A percentile compares a stretch with the other conserved stretches of the same genome.
Conservation (phyloP, 2,797 vertebrate species). For the Selene dorsalis region DNA sequence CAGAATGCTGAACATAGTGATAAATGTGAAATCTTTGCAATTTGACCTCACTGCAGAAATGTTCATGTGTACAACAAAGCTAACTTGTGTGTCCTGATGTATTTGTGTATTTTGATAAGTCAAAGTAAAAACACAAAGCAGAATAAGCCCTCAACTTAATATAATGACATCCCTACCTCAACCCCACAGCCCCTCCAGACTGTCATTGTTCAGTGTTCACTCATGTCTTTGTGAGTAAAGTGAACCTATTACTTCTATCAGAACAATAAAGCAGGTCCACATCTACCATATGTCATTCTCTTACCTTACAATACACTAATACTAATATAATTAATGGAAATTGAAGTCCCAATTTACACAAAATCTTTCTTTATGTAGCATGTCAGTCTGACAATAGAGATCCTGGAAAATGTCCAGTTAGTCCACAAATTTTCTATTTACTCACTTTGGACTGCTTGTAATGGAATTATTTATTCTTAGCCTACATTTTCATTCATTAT, state of each 20-base stretch:
- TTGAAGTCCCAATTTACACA: no score
- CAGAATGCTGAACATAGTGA: no score
- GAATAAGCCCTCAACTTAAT: neutral
- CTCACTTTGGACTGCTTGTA: neutral
- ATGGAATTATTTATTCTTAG: slow-evolving; percentile 12
- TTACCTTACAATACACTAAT: neutral
- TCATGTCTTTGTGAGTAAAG: neutral
- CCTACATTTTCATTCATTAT: slow-evolving; percentile 32
- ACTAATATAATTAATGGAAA: neutral
- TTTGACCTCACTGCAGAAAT: neutral
- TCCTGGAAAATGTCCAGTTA: neutral
- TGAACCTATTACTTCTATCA: neutral
- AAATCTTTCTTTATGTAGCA: neutral
- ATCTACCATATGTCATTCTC: neutral
- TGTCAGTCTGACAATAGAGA: no score
- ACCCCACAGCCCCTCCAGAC: neutral
- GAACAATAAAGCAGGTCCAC: neutral
- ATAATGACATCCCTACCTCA: neutral
- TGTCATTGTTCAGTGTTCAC: no score
- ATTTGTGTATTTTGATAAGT: neutral
- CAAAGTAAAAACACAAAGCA: neutral
- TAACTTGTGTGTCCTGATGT: neutral
- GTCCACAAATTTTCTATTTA: neutral
- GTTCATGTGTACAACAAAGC: neutral
- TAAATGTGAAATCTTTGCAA: neutral